A percentile compares a stretch with the other conserved stretches of the same genome.
Evolutionary conservation across 1,140 invertebrate species (phyloP).

Genomic region (Nautilus pompilius): DNA sequence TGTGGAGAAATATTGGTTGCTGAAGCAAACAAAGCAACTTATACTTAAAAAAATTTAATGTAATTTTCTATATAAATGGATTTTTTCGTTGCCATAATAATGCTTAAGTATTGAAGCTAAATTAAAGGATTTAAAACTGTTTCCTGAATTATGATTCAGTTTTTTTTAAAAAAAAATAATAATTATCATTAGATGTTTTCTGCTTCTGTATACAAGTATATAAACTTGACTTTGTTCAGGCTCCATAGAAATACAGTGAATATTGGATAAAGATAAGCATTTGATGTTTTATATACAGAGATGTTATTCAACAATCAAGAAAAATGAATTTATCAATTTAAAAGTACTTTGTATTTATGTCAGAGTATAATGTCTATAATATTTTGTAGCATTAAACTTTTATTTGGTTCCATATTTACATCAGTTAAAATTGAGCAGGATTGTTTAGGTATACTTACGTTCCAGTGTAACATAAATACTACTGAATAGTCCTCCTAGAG

Average conservation of each 20-base stretch:
- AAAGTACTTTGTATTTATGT: neutral
- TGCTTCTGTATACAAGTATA: no score
- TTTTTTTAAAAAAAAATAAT: no score
- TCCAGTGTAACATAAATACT: slow-evolving; percentile 36
- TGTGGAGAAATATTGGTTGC: slow-evolving; percentile 11
- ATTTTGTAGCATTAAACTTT: neutral
- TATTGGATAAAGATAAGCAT: no score
- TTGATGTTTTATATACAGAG: no score
- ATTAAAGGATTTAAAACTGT: neutral
- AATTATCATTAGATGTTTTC: no score
- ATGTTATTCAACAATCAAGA: no score
- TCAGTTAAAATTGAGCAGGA: neutral
- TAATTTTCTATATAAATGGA: neutral
- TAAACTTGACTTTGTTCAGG: no score
- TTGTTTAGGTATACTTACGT: slow-evolving; percentile 15
- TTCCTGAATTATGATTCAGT: no score
- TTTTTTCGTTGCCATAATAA: neutral
- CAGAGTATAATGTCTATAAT: neutral
- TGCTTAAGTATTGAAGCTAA: neutral
- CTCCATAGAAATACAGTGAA: no score
- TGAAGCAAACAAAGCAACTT: neutral
- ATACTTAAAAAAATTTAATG: neutral
- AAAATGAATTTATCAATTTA: neutral
- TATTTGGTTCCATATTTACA: neutral
- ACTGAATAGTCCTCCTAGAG: slow-evolving; percentile 27